Conservation (phyloP, 1,140 invertebrate species). For the Camponotus pennsylvanicus region DNA sequence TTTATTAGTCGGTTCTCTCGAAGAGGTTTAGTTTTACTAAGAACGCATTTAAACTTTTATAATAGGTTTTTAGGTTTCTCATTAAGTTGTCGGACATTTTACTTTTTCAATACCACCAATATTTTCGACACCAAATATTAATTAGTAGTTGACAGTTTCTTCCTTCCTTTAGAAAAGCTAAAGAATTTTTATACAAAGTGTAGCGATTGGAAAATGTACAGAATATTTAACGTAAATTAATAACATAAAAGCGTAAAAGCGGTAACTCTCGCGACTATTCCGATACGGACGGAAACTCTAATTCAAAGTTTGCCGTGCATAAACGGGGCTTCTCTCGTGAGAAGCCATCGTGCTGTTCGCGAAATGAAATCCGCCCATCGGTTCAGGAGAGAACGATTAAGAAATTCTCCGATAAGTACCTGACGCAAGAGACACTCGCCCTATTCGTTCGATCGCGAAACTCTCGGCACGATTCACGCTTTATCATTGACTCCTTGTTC, state of each 20-base stretch:
- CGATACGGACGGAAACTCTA: background rate
- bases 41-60: background rate
- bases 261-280: background rate
- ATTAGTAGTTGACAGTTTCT: background rate
- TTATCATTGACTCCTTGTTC: background rate
- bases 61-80: background rate
- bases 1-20: background rate
- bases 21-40: slow-evolving; percentile 15
- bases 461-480: slow-evolving; percentile 16
- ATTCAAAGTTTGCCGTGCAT: background rate
- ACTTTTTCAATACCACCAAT: background rate
- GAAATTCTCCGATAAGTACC: slow-evolving; percentile 27
- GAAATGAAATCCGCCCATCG: slow-evolving; percentile 18
- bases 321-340: background rate
- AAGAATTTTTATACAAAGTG: background rate
- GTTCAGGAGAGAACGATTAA: slow-evolving; percentile 22
- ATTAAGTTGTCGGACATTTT: background rate
- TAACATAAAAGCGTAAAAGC: too few relatives aligned
- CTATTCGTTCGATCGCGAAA: slow-evolving; percentile 41
- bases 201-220: background rate
- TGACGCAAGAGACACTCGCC: background rate
- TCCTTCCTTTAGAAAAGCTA: background rate
- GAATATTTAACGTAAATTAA: background rate
- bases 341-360: background rate
- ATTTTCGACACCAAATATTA: too few relatives aligned